Evolutionary conservation across 2,113 vertebrate species (phyloP).

Genomic region (Hystrix cristata): DNA sequence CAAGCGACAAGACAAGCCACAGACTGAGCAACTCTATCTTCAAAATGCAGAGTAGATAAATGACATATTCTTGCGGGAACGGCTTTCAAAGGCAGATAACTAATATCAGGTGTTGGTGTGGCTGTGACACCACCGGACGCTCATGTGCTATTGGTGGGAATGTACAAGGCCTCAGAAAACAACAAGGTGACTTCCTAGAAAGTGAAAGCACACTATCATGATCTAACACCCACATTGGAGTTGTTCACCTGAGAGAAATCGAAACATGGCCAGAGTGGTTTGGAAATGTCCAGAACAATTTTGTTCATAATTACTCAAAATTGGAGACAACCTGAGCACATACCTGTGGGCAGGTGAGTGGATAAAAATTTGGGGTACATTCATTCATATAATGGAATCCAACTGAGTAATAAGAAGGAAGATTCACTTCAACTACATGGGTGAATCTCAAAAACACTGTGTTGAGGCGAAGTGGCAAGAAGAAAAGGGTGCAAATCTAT

Average conservation of each 20-base stretch:
- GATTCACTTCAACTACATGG: too few species aligned
- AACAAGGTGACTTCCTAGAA: background rate
- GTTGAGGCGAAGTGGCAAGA: background rate
- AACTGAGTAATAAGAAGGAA: background rate
- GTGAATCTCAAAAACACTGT: background rate
- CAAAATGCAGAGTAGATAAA: background rate
- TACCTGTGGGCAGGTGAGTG: background rate
- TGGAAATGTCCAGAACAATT: background rate
- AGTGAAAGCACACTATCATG: background rate
- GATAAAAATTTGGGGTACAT: background rate
- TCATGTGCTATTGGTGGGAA: background rate
- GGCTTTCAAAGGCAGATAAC: background rate
- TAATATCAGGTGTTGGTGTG: background rate
- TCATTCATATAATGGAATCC: background rate
- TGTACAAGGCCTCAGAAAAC: background rate
- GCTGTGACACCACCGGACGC: background rate
- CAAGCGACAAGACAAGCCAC: background rate
- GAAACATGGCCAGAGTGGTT: background rate
- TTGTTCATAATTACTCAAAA: background rate
- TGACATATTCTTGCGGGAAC: background rate
- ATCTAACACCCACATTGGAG: background rate
- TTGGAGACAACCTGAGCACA: background rate
- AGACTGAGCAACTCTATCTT: background rate
- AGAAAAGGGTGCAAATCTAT: background rate
- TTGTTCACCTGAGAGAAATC: background rate